These are phyloP conservation scores for Odontomachus brunneus DNA, from an alignment of 1,140 invertebrate species.

Conservation along the genomic window DNA sequence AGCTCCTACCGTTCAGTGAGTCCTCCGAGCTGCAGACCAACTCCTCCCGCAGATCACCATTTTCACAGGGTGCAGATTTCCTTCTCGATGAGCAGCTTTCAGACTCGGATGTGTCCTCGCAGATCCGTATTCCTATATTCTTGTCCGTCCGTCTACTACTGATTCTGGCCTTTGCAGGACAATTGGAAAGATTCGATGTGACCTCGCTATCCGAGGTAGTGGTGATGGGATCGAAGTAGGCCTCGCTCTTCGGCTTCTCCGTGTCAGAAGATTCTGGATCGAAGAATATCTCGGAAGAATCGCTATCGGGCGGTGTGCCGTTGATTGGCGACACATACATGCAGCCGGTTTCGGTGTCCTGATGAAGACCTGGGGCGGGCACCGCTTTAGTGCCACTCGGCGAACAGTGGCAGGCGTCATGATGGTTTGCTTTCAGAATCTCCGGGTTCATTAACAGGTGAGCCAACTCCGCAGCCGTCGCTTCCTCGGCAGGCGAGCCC, in stretches of 20 bases:
- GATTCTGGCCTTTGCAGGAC: not conserved
- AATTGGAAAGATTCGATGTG: conserved; percentile 56
- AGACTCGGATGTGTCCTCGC: conserved; percentile 77
- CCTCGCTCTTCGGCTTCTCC: conserved; percentile 75
- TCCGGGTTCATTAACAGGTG: conserved; percentile 69
- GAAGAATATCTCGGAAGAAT: conserved; percentile 86
- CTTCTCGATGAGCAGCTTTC: conserved; percentile 60
- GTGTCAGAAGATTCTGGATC: conserved; percentile 84
- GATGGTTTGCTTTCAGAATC: conserved; percentile 66
- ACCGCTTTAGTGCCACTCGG: conserved; percentile 77
- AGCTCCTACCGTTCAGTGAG: conserved; percentile 75
- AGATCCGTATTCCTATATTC: conserved; percentile 23
- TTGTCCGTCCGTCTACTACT: conserved; percentile 10
- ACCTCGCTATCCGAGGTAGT: conserved; percentile 76
- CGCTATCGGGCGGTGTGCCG: conserved; percentile 79
- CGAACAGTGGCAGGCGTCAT: conserved; percentile 70
- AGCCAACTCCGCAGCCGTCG: conserved; percentile 78
- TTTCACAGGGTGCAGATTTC: conserved; percentile 26
- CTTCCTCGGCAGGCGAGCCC: conserved; percentile 89
- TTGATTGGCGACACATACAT: conserved; percentile 80
- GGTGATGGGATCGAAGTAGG: conserved; percentile 74
- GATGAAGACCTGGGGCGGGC: conserved; percentile 76
- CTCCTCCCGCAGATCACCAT: conserved; percentile 12
- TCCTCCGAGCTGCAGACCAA: conserved; percentile 71
- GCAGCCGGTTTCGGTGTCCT: conserved; percentile 85